Percentiles rank a stretch among this genome's conserved stretches.
phyloP scores from a whole-genome alignment of 2,113 vertebrate species.

The Chloropsis cyanopogon region DNA sequence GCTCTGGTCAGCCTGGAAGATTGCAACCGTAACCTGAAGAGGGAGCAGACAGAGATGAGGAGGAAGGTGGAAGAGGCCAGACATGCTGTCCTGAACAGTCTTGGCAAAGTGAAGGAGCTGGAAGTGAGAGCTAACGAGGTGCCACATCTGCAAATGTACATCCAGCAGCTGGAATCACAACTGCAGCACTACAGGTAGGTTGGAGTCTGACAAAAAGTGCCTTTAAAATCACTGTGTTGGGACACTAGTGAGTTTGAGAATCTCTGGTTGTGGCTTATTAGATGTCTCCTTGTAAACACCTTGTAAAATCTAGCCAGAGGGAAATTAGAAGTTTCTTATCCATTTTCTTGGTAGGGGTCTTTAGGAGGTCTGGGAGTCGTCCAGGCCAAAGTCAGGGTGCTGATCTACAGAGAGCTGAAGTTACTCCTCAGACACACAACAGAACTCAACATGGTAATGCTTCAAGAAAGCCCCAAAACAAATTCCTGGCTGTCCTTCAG shows the following conservation, averaged over 20 bases:
- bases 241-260: background rate
- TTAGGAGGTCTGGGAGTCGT: background rate
- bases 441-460: background rate
- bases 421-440: background rate
- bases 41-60: slow-evolving; percentile 84
- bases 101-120: slow-evolving; percentile 89
- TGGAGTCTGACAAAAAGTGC: background rate
- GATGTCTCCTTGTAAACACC: background rate
- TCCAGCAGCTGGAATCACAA: slow-evolving; percentile 83
- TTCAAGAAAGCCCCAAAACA: background rate
- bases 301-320: background rate
- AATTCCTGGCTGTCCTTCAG: background rate
- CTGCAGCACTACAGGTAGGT: slow-evolving; percentile 85
- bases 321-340: background rate
- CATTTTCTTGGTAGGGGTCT: background rate
- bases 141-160: slow-evolving; percentile 76
- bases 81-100: slow-evolving; percentile 76
- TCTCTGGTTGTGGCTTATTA: background rate
- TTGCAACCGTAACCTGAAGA: slow-evolving; percentile 78
- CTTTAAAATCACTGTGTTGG: background rate
- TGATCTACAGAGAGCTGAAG: background rate
- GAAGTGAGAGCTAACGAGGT: slow-evolving; percentile 82
- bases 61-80: slow-evolving; percentile 87
- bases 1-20: slow-evolving; percentile 77
- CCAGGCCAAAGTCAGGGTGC: background rate